phyloP scores from a whole-genome alignment of 2,113 vertebrate genomes.

The Scartelaos histophorus region DNA sequence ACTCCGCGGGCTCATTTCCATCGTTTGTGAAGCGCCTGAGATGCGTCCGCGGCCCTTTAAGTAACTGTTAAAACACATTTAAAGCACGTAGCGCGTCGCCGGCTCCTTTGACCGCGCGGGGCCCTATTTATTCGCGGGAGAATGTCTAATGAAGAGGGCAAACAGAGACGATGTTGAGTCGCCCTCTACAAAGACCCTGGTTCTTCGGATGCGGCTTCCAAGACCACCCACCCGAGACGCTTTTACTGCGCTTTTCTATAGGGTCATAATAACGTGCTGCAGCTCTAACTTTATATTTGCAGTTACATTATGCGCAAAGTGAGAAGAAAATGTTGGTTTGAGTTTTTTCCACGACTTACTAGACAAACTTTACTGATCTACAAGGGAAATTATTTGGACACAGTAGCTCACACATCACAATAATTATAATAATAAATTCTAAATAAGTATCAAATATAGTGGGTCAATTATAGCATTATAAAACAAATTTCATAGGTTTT shows the following conservation, averaged over 20 bases:
- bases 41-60: slow-evolving; percentile 51
- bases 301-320: not conserved
- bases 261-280: not conserved
- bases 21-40: slow-evolving; percentile 59
- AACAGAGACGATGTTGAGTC: slow-evolving; percentile 69
- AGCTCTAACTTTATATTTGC: not conserved
- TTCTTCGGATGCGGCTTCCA: slow-evolving; percentile 31
- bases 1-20: slow-evolving; percentile 71
- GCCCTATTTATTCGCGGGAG: slow-evolving; percentile 72
- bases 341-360: not conserved
- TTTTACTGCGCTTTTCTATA: not conserved
- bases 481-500: too few relatives aligned
- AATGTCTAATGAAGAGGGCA: slow-evolving; percentile 77
- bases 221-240: slow-evolving; percentile 66
- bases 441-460: too few relatives aligned
- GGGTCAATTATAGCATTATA: too few relatives aligned
- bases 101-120: slow-evolving; percentile 67
- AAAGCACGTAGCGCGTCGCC: slow-evolving; percentile 55
- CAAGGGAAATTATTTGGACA: too few relatives aligned
- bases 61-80: slow-evolving; percentile 78
- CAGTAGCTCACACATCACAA: too few relatives aligned
- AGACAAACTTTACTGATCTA: too few relatives aligned
- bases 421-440: too few relatives aligned
- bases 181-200: slow-evolving; percentile 46
- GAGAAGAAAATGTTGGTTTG: not conserved